Base-by-base conservation (phyloP, 92 coral and sea anemone species). In the Plumapathes pennacea region DNA sequence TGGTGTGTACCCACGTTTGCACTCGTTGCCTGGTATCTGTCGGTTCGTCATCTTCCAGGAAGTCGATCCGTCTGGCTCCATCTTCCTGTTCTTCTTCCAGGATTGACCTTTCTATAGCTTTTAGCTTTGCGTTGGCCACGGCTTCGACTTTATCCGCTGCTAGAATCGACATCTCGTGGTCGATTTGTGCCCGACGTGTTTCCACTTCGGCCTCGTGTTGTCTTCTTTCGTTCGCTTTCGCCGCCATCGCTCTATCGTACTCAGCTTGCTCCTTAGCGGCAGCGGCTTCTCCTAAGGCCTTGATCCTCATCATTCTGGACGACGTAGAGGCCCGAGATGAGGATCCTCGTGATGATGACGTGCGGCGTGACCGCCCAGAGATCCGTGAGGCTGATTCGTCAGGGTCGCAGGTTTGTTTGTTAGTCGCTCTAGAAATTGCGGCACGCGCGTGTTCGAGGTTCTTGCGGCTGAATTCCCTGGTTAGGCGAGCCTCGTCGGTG, bases 131-230 rank as follows among this genome's bases (percentile, higher is more conserved):
- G 11, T 69, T 42, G 11, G 77, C 77, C 15, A 69, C 25, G 19
- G 77, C 77, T 69, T 55, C 41, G 1, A 37, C 48, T 12, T 60
- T 57, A 11, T 69, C 67, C 17, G 77, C 57, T 19, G 23, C 31
- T 27, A 69, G 56, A 8, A 68, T 15, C 4, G 76, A 54, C 54
- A 68, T 37, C n/a, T 69, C 67, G 54, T 31, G 56, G 22, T 57
- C 68, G 54, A 55, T 43, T 46, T 43, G 67, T 7, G 77, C 77
- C 10, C 46, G n/a, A n/a, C n/a, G n/a, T n/a, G n/a, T n/a, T n/a
- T n/a, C n/a, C n/a, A n/a, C 79, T 17, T 78, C 85, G 3, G 78
- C 78, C 46, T 78, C 85, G 56, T 31, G 30, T 45, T 21, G 36
- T 26, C 64, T 69, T 20, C 68, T 60, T 18, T 56, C 60, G 30